Evolutionary conservation across 2,888 invertebrate genomes (phyloP).

Genomic region (Bombyx huttoni): DNA sequence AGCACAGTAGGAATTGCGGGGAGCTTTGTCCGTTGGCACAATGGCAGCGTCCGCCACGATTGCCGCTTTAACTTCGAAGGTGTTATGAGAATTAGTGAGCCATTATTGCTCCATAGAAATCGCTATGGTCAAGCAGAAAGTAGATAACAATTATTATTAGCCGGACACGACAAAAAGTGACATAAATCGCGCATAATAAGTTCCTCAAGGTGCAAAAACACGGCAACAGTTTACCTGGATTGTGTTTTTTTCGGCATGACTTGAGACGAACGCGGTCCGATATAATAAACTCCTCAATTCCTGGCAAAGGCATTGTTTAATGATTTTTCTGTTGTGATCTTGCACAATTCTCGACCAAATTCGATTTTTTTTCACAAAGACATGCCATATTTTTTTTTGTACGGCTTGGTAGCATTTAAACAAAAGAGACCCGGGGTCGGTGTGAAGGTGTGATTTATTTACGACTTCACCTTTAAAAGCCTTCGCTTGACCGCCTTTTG

Average conservation of each 20-base stretch:
- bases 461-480: conserved; percentile 53
- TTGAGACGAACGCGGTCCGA: conserved; percentile 47
- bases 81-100: conserved; percentile 69
- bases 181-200: conserved; percentile 72
- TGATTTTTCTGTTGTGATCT: conserved; percentile 69
- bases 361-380: conserved; percentile 40
- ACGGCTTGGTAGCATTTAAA: conserved; percentile 68
- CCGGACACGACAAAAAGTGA: conserved; percentile 65
- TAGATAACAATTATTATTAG: conserved; percentile 73
- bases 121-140: conserved; percentile 61
- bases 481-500: conserved; percentile 52
- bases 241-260: conserved; percentile 54
- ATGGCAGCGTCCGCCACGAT: conserved; percentile 39
- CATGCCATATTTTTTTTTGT: conserved; percentile 60
- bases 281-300: conserved; percentile 72
- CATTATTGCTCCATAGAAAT: conserved; percentile 62
- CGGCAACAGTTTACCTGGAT: conserved; percentile 55
- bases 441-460: conserved; percentile 72
- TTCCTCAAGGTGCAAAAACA: conserved; percentile 49
- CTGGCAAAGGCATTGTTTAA: conserved; percentile 67
- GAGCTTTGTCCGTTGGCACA: conserved; percentile 56
- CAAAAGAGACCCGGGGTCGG: conserved; percentile 53
- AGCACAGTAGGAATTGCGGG: conserved; percentile 60
- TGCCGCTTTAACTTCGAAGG: conserved; percentile 61
- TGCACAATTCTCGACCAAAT: conserved; percentile 61